A percentile compares a stretch with the other conserved stretches of the same genome.
These are phyloP conservation scores for Stichopus horrens DNA, from an alignment of 53 echinoderm and acorn worm species.

Conservation along the genomic window DNA sequence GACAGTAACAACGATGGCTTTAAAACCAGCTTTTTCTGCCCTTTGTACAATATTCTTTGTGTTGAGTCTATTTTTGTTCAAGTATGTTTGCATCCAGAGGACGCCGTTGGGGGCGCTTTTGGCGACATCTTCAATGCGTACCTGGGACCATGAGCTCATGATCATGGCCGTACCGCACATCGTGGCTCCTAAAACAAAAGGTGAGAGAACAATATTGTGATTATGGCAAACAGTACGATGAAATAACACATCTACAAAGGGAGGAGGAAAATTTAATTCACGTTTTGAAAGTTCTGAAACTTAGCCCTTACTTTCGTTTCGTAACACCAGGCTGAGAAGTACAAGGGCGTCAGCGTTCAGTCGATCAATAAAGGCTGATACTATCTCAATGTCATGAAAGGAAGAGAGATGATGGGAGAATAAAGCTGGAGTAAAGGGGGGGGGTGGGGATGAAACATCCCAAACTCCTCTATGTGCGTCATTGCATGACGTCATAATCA, in stretches of 20 bases:
- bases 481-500: neutral
- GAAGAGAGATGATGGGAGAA: too few species aligned
- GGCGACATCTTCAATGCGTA: slow-evolving; percentile 66
- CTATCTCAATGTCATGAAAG: too few species aligned
- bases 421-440: too few species aligned
- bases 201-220: neutral
- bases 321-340: too few species aligned
- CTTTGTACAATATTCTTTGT: slow-evolving; percentile 59
- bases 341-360: too few species aligned
- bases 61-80: slow-evolving; percentile 44
- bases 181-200: slow-evolving; percentile 30
- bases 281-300: neutral
- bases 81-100: slow-evolving; percentile 63
- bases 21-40: slow-evolving; percentile 65
- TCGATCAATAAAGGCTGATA: too few species aligned
- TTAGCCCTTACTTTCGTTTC: too few species aligned
- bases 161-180: slow-evolving; percentile 50
- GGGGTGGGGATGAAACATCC: too few species aligned
- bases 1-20: slow-evolving; percentile 67
- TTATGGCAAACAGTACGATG: too few species aligned
- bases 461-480: too few species aligned
- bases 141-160: slow-evolving; percentile 48
- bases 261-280: neutral
- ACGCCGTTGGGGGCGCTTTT: slow-evolving; percentile 45
- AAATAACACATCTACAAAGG: neutral